Evolutionary conservation across 2,888 invertebrate genomes (phyloP), one percentile per base, ranked within the genome.

Genomic region (Amiota communis): DNA sequence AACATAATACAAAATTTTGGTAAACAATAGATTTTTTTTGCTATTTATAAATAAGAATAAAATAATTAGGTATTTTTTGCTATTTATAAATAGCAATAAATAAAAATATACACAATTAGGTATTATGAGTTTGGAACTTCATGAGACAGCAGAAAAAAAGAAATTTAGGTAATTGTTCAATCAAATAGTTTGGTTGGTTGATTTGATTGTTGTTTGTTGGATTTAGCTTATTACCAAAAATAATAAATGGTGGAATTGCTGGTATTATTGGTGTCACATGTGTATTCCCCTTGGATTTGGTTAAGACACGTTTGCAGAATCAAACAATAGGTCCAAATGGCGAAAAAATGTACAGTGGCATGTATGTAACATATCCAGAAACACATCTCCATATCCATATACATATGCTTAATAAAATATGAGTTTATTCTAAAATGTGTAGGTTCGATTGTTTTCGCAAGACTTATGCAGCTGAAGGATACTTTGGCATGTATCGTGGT

Each of bases 401-500:
- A n/a, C n/a, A n/a, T 17, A 15, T 59, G 11, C 1, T 8, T 59
- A 6, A 6, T 6, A 36, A 36, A 36, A 36, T 2, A 6, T 36
- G 6, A 36, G 2, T 36, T 36, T 36, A 6, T 36, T 36, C 6
- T 36, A 36, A 36, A 36, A 36, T 36, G 36, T 59, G 0, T 82
- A 96, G 98, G 98, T 90, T 97, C 74, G 98, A 99, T 89, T 98
- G 98, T 89, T 98, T 97, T 86, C 93, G 92, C 77, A 95, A 98
- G 90, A 98, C 98, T 0, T 97, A 96, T 88, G 91, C 91, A 72
- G 93, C 95, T 15, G 98, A 98, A 89, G 98, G 98, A 0, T 97
- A 97, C 89, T 95, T 97, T 88, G 98, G 98, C 82, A 98, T 98
- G 98, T 98, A 98, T 90, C 93, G 96, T 85, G 98, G 98, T 1